phyloP scores from a whole-genome alignment of 2,797 vertebrate species.

The Cyclopterus lumpus region DNA sequence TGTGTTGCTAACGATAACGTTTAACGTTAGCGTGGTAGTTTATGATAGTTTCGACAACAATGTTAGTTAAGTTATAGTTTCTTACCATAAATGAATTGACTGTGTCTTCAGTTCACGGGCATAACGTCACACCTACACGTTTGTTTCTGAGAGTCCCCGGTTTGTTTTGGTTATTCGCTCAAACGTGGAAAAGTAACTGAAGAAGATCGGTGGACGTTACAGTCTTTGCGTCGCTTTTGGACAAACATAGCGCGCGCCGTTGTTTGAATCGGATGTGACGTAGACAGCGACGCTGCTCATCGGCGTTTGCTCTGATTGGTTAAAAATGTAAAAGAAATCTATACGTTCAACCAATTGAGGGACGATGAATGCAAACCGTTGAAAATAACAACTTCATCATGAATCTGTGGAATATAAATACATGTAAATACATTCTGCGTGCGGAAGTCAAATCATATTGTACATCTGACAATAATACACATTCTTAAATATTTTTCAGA shows the following conservation, averaged over 20 bases:
- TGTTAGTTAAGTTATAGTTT: neutral
- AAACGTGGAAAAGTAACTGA: neutral
- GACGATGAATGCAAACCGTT: neutral
- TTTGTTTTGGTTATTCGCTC: neutral
- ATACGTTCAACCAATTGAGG: conserved; percentile 24
- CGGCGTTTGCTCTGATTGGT: conserved; percentile 48
- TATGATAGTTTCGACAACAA: neutral
- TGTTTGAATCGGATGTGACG: conserved; percentile 68
- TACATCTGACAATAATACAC: neutral
- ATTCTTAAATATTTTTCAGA: neutral
- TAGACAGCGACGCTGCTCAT: fast-evolving
- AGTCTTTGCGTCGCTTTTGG: neutral
- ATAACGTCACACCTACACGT: neutral
- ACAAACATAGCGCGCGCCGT: conserved; percentile 49
- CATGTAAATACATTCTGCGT: neutral
- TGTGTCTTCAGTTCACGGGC: neutral
- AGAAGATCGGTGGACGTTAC: neutral
- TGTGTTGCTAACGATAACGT: neutral
- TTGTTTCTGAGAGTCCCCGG: neutral
- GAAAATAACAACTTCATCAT: conserved; percentile 36
- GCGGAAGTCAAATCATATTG: neutral
- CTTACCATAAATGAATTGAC: conserved; percentile 48
- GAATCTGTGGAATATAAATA: neutral
- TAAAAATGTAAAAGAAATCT: neutral
- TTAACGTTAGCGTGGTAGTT: conserved; percentile 13